Evolutionary conservation across 2,888 invertebrate genomes (phyloP).

Genomic region (Ectemnius lituratus): DNA sequence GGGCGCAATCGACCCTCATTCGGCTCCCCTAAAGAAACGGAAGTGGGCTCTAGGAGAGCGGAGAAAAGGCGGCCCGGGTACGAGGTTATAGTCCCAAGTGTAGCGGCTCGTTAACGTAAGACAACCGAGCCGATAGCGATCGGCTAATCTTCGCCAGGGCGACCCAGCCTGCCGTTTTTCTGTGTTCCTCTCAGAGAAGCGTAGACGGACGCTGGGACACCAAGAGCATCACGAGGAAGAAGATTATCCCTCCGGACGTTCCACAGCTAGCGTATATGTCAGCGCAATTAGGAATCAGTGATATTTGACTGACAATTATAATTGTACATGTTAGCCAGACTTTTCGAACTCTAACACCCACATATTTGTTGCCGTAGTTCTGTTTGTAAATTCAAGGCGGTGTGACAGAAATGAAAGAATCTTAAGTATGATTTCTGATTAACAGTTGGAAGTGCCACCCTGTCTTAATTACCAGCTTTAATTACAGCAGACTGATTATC

Average conservation of each 20-base stretch:
- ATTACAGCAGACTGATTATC: conserved; percentile 21
- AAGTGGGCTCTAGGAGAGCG: conserved; percentile 37
- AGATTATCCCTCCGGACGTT: conserved; percentile 52
- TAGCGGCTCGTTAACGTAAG: conserved; percentile 72
- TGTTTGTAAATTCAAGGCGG: too few species aligned
- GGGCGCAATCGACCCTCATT: conserved; percentile 34
- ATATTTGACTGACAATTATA: neutral
- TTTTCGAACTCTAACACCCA: too few species aligned
- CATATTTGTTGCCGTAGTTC: too few species aligned
- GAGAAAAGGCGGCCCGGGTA: conserved; percentile 48
- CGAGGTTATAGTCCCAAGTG: conserved; percentile 46
- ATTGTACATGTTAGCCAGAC: conserved; percentile 9
- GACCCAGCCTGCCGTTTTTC: conserved; percentile 53
- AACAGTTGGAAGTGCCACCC: conserved; percentile 34
- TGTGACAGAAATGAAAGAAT: neutral
- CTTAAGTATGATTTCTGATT: conserved; percentile 31
- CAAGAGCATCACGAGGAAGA: too few species aligned
- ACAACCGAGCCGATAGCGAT: conserved; percentile 72
- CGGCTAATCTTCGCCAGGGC: conserved; percentile 69
- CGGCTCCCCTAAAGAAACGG: conserved; percentile 39
- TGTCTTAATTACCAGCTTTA: conserved; percentile 37
- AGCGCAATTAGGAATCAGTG: conserved; percentile 49
- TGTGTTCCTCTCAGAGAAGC: conserved; percentile 39
- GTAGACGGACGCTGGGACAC: neutral
- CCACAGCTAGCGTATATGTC: conserved; percentile 32